Base-by-base conservation (phyloP, 2,797 vertebrate species). In the Enteromius treurensis region DNA sequence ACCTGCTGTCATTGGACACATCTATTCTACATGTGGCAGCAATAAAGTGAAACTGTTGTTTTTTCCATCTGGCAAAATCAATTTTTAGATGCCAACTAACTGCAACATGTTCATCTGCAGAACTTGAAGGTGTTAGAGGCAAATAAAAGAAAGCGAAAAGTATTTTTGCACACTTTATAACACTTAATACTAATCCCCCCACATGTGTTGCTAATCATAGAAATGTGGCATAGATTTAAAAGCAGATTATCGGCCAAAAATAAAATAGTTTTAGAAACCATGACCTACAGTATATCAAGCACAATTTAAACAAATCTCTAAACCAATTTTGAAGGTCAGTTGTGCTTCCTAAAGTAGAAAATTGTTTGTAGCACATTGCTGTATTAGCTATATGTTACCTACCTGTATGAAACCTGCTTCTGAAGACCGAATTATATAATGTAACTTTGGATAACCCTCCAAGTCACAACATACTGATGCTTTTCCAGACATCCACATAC, bases 1-100 rank as follows among this genome's bases (percentile, higher is more conserved):
- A 80, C 86, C 87, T 85, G 68, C 62, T 85, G 71, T 23, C 21
- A 65, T 19, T 67, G 80, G 71, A 75, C 5, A 1, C n/a, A 45
- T 58, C 10, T 49, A 37, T 45, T 32, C 29, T 34, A 69, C 40
- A 70, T 68, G 51, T 49, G 67, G 74, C 26, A 34, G n/a, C 13
- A 58, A 42, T 11, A 68, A 55, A 69, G 19, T 37, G 3, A 51
- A 73, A 17, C 65, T 13, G 21, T 58, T 47, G 58, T 49, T 69
- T 15, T 49, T 26, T 80, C 51, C 26, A 47, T 71, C 45, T 60
- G 23, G 23, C 26, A 58, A 14, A 77, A 60, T 15, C 2, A 5
- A n/a, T 51, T 21, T 64, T 55, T 49, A 47, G 34, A 77, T 77
- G 14, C 11, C 47, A 68, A 17, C 23, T 23, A 62, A 64, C 7